Base-by-base conservation (phyloP, 1,140 invertebrate species). In the Drosophila malerkotliana region DNA sequence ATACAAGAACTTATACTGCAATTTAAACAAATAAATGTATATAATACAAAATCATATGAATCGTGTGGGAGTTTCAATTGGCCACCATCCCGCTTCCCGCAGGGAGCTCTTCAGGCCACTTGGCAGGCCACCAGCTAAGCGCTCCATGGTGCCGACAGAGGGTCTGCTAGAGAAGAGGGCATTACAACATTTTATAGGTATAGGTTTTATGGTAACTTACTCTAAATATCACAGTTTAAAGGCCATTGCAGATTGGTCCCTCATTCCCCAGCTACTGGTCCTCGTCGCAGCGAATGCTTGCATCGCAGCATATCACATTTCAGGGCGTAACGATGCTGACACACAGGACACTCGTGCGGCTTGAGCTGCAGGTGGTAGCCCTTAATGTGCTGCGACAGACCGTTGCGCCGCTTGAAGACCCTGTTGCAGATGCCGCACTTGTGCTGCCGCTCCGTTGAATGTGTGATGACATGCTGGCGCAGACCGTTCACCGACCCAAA, bases 241-340 rank as follows among this genome's bases (percentile, higher is more conserved):
- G 15, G 14, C 4, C 6, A 18, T 12, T 3, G 8, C 14, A 5
- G 14, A 8, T 14, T 24, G 2, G 3, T 3, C 0, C 41, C 2
- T 34, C 26, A 24, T 3, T 57, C 41, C 15, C 45, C 51, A n/a
- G 7, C 34, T 15, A 21, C 21, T 24, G 12, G 58, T 10, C 61
- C 58, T 8, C 75, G 72, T 6, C 83, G 57, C 41, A 75, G 83
- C 4, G 85, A 90, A 30, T 91, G 90, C 28, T 80, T 81, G 60
- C 91, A 92, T 15, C 91, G 76, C 32, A 91, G 51, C 90, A 92
- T 91, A 74, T 92, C 91, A 53, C 91, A 79, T 72, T 92, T 92
- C 32, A 92, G 72, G 24, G 91, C 90, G 66, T 89, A 92, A 32
- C 74, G 52, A 52, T 90, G 88, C 66, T 81, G 75, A 47, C 91